Evolutionary conservation across 2,888 invertebrate species (phyloP).

Genomic region (Drosophila pegasa): DNA sequence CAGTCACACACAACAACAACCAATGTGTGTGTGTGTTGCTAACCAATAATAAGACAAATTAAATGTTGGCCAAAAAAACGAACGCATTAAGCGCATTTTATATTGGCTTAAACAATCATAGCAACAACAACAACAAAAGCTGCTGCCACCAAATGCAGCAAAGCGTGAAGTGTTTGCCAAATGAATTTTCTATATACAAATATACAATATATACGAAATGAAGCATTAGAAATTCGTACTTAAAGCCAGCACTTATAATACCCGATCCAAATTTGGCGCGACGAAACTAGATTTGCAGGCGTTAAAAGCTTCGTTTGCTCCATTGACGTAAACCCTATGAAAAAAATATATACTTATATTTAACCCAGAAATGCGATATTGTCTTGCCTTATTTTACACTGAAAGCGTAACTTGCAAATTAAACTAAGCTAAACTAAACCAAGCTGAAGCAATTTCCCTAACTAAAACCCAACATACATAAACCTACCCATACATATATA

Average conservation of each 20-base stretch:
- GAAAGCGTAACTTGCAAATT: conserved; percentile 10
- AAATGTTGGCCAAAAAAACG: conserved; percentile 68
- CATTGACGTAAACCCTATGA: conserved; percentile 39
- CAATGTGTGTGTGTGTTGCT: conserved; percentile 49
- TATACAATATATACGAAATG: conserved; percentile 24
- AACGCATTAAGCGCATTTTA: conserved; percentile 59
- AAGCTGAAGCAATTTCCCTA: neutral
- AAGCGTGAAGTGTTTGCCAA: conserved; percentile 81
- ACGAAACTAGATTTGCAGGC: conserved; percentile 31
- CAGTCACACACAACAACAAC: conserved; percentile 41
- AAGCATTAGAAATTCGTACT: conserved; percentile 46
- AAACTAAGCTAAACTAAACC: neutral
- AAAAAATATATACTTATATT: conserved; percentile 3
- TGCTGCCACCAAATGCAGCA: conserved; percentile 72
- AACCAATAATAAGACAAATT: conserved; percentile 53
- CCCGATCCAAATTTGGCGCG: conserved; percentile 39
- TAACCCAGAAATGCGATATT: conserved; percentile 32
- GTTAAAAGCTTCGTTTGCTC: conserved; percentile 31
- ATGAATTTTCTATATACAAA: conserved; percentile 67
- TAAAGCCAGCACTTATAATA: conserved; percentile 12
- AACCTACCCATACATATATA: neutral
- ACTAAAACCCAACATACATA: neutral
- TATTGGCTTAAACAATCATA: conserved; percentile 47
- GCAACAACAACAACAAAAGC: conserved; percentile 49
- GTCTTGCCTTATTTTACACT: conserved; percentile 16